Evolutionary conservation across 2,113 vertebrate species (phyloP).

Genomic region (Cyanoramphus novaezelandiae): DNA sequence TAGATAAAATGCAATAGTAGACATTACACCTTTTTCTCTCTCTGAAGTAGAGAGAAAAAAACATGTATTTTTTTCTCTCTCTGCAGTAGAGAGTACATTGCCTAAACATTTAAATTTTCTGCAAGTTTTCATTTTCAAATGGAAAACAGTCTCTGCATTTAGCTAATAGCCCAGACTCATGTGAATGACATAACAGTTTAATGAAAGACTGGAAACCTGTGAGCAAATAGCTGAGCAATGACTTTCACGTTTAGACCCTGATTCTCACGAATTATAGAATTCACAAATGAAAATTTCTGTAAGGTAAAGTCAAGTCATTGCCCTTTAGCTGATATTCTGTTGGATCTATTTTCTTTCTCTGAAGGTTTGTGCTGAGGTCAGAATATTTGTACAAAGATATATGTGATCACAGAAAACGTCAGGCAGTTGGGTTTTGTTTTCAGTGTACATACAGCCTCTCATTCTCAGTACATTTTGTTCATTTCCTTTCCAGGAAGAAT

Average conservation of each 20-base stretch:
- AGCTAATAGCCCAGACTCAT: not conserved
- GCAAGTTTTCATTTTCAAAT: not conserved
- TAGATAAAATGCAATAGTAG: not conserved
- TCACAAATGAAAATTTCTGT: not conserved
- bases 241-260: not conserved
- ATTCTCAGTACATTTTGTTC: slow-evolving; percentile 11
- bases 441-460: not conserved
- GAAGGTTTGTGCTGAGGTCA: not conserved
- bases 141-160: not conserved
- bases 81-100: not conserved
- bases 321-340: not conserved
- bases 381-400: not conserved
- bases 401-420: not conserved
- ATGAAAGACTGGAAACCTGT: not conserved
- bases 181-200: not conserved
- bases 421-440: not conserved
- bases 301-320: not conserved
- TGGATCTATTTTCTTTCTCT: not conserved
- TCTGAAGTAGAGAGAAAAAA: not conserved
- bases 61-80: not conserved
- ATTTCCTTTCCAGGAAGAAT: slow-evolving; percentile 2
- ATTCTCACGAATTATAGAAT: not conserved
- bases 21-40: not conserved
- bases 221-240: not conserved
- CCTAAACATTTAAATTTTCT: not conserved